Conservation (phyloP, 2,113 vertebrate genomes). For the Actenoides hombroni region DNA sequence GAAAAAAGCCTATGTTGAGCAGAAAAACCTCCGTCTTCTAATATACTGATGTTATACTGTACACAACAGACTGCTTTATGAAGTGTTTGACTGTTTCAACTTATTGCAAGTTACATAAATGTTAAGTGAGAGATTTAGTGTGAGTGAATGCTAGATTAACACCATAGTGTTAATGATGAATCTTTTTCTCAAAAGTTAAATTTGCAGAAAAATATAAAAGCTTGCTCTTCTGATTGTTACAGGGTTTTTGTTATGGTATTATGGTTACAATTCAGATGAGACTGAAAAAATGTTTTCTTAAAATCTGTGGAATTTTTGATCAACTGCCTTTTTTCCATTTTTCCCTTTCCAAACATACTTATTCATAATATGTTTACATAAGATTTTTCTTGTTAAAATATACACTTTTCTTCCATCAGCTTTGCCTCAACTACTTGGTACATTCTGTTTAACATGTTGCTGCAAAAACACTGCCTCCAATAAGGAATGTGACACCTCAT, state of each 20-base stretch:
- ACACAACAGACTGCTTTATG: neutral
- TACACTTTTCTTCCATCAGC: neutral
- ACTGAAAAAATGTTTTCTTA: neutral
- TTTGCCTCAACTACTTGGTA: neutral
- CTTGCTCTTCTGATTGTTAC: neutral
- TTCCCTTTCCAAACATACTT: neutral
- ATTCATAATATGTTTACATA: neutral
- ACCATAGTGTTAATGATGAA: neutral
- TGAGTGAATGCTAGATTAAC: neutral
- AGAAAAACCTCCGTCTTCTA: neutral
- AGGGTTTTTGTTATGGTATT: accelerated
- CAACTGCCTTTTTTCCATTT: neutral
- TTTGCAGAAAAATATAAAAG: neutral
- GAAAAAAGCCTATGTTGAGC: neutral
- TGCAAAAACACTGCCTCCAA: neutral
- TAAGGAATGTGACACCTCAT: neutral
- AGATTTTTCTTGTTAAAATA: neutral
- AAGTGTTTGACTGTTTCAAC: neutral
- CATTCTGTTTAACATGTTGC: neutral
- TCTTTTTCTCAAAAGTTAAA: neutral
- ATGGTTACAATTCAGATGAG: neutral
- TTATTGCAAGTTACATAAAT: neutral
- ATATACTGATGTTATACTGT: neutral
- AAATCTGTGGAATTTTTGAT: neutral
- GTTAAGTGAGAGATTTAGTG: neutral